Evolutionary conservation across 1,140 invertebrate species (phyloP), one percentile per base, ranked within the genome.

Genomic region (Heliothis subflexa): DNA sequence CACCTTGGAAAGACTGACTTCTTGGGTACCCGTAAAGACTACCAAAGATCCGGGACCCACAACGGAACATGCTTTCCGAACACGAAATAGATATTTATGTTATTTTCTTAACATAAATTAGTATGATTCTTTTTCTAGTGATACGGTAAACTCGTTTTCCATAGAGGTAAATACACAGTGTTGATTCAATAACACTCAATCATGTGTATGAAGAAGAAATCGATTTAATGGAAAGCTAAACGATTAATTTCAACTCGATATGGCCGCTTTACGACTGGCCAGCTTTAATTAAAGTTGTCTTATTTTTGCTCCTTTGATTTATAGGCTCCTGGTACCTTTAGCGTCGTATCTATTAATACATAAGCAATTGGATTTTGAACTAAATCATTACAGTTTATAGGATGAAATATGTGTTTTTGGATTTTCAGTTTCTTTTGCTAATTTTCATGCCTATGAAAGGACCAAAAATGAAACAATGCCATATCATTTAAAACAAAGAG

Each of bases 211-310:
- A 21, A 73, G 50, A 57, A 57, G 71, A 21, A 21, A 45, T 61
- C 13, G 21, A 25, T 61, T 54, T 59, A 59, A 73, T 73, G 54
- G 25, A 73, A 49, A 59, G 54, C 18, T 57, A 40, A 7, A 61
- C 33, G 45, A 74, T 61, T 61, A 57, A 61, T 59, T 61, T 74
- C 40, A 25, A 74, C 55, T 61, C 40, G 40, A 61, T 59, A 74
- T 47, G 45, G 71, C 33, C 28, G 16, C 7, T 54, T 71, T 71
- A 71, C 33, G 50, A 55, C 47, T 50, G 16, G 52, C 68, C 47
- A 33, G 66, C 47, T 55, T 71, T 71, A 71, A 71, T 71, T 71
- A 55, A 71, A 71, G 14, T n/a, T 50, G 66, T 28, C 66, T 66
- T 66, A 33, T 71, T 71, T 71, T 40, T 40, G 50, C 68, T 71